Evolutionary conservation across 2,888 invertebrate species (phyloP), one percentile per base, ranked within the genome.

Genomic region (Drosophila stalkeri): DNA sequence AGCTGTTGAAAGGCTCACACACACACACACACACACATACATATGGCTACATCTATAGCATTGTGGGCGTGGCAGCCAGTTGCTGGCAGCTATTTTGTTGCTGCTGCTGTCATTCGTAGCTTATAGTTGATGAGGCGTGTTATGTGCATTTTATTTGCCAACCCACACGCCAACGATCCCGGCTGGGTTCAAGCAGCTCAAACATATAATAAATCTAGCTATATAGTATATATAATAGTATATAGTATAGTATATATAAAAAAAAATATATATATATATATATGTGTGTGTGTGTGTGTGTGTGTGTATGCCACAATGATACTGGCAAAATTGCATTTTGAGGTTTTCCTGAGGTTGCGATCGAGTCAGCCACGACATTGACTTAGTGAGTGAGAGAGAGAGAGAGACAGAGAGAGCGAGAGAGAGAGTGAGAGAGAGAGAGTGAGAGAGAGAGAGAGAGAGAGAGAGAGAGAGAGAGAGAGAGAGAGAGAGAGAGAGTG

Each of bases 91-190:
- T 76, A 78, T 82, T 87, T 80, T 74, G 85, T 82, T 87, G 71
- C 70, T n/a, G 76, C 72, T 78, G 75, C 82, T 82, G 83, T 82
- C 84, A 87, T 73, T 85, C 67, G 72, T 55, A 73, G 88, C 84
- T 85, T 79, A 85, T 81, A 66, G 86, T 80, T 88, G 88, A 85
- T 85, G 85, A 85, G 85, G 88, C 85, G 83, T 85, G 84, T 86
- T 85, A 85, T 81, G 83, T 80, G 88, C 88, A 85, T 85, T 85
- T 85, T 85, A 85, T 85, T 85, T 77, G 71, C 65, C 60, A n/a
- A n/a, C 64, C 57, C 41, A 11, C 37, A 41, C 49, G 14, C 14
- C 47, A 6, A 20, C 16, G 43, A 69, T 52, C 47, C 62, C 59
- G 6, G 37, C 18, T 23, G 20, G 46, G 52, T 55, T 51, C 56